Conservation (phyloP, 2,113 vertebrate species). For the Benitochromis conjunctus region DNA sequence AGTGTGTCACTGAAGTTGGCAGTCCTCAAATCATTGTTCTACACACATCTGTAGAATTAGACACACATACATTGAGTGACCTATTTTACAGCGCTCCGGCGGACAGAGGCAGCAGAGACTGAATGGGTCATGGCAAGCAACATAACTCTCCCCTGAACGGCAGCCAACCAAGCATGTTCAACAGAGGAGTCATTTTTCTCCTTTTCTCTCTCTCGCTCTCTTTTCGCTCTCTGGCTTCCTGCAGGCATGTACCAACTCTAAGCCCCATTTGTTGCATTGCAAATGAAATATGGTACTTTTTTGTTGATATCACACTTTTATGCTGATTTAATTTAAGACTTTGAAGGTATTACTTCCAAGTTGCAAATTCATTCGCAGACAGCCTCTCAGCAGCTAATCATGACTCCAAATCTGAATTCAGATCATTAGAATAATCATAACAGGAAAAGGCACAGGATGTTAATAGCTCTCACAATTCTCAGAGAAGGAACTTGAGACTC, state of each 20-base stretch:
- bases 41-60: neutral
- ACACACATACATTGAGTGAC: slow-evolving; percentile 19
- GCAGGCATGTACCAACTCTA: neutral
- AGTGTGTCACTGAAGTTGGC: neutral
- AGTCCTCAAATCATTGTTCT: neutral
- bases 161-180: slow-evolving; percentile 37
- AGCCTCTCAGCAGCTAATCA: neutral
- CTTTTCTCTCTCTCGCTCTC: neutral
- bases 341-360: neutral
- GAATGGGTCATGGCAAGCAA: slow-evolving; percentile 43
- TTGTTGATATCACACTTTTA: neutral
- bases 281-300: neutral
- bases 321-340: neutral
- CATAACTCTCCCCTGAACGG: slow-evolving; percentile 33
- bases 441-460: neutral
- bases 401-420: neutral
- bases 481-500: neutral
- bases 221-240: slow-evolving; percentile 9
- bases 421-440: neutral
- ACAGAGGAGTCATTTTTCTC: slow-evolving; percentile 19
- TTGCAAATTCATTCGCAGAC: neutral
- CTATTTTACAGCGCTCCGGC: slow-evolving; percentile 45
- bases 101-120: slow-evolving; percentile 13
- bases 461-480: neutral
- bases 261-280: neutral